Evolutionary conservation across 2,797 vertebrate species (phyloP).

Genomic region (Cynodonichthys magdalenae): DNA sequence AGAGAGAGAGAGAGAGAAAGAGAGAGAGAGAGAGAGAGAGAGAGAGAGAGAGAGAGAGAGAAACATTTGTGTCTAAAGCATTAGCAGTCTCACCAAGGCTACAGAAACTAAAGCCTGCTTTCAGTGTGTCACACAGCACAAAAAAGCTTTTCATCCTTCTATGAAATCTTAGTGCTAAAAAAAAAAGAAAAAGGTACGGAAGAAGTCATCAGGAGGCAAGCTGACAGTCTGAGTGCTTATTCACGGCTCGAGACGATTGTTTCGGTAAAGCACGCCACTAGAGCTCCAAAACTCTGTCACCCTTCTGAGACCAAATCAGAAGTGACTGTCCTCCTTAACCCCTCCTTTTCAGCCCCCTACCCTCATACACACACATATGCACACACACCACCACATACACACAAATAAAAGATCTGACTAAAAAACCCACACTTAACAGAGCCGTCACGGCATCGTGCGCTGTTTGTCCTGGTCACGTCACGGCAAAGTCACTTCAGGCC

Average conservation of each 20-base stretch:
- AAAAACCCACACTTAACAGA: conserved; percentile 59
- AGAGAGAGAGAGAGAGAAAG: conserved; percentile 37
- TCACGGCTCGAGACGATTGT: conserved; percentile 62
- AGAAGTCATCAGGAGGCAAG: conserved; percentile 56
- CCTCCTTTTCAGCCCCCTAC: conserved; percentile 18
- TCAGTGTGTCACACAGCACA: conserved; percentile 63
- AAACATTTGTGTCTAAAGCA: conserved; percentile 66
- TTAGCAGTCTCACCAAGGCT: conserved; percentile 72
- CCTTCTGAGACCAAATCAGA: conserved; percentile 73
- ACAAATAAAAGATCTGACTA: conserved; percentile 44
- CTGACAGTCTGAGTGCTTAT: conserved; percentile 58
- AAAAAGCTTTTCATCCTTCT: conserved; percentile 64
- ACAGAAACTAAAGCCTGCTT: conserved; percentile 71
- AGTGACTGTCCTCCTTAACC: conserved; percentile 73
- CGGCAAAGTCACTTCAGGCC: conserved; percentile 76
- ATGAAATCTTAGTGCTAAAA: conserved; percentile 51
- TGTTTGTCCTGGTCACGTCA: conserved; percentile 74
- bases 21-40: conserved; percentile 35
- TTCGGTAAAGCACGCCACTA: conserved; percentile 73
- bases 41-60: conserved; percentile 35
- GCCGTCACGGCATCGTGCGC: conserved; percentile 63
- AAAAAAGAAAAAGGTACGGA: conserved; percentile 27
- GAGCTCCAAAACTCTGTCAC: conserved; percentile 74
- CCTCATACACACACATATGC: conserved; percentile 25
- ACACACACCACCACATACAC: conserved; percentile 42